A percentile compares a stretch with the other conserved stretches of the same genome.
phyloP scores from a whole-genome alignment of 2,888 invertebrate species.

The Hydriomena furcata region DNA sequence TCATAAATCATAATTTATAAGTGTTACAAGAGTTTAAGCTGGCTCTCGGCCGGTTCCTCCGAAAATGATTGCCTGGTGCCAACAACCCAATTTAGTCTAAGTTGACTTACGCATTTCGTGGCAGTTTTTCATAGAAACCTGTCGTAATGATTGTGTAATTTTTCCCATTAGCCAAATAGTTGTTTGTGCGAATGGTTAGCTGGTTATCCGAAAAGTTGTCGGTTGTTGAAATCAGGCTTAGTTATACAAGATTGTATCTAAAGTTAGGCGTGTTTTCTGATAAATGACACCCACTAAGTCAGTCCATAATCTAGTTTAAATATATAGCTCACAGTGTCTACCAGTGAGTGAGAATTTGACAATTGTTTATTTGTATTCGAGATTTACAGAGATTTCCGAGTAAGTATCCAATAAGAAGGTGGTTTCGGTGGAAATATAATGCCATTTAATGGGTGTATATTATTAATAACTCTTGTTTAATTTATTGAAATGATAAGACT shows the following conservation, averaged over 20 bases:
- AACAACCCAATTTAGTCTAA: too few relatives aligned
- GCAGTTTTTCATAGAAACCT: too few relatives aligned
- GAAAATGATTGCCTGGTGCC: too few relatives aligned
- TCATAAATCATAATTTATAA: too few relatives aligned
- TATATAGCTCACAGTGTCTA: too few relatives aligned
- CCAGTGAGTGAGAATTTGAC: too few relatives aligned
- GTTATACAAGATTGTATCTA: not conserved
- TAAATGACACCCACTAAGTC: not conserved
- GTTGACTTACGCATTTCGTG: too few relatives aligned
- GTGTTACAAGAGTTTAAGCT: too few relatives aligned
- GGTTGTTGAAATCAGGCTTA: not conserved
- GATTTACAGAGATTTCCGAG: slow-evolving; percentile 7
- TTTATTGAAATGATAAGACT: slow-evolving; percentile 36
- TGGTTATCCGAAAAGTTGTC: not conserved
- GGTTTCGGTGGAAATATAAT: slow-evolving; percentile 16
- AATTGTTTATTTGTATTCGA: not conserved
- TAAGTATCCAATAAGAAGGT: slow-evolving; percentile 5
- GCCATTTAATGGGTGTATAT: slow-evolving; percentile 50
- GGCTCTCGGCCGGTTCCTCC: too few relatives aligned
- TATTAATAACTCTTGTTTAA: slow-evolving; percentile 38
- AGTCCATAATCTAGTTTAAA: too few relatives aligned
- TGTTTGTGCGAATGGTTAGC: not conserved
- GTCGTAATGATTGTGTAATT: too few relatives aligned
- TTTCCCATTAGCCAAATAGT: too few relatives aligned
- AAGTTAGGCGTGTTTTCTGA: not conserved